Evolutionary conservation across 1,140 invertebrate genomes (phyloP).

Genomic region (Colletes latitarsis): DNA sequence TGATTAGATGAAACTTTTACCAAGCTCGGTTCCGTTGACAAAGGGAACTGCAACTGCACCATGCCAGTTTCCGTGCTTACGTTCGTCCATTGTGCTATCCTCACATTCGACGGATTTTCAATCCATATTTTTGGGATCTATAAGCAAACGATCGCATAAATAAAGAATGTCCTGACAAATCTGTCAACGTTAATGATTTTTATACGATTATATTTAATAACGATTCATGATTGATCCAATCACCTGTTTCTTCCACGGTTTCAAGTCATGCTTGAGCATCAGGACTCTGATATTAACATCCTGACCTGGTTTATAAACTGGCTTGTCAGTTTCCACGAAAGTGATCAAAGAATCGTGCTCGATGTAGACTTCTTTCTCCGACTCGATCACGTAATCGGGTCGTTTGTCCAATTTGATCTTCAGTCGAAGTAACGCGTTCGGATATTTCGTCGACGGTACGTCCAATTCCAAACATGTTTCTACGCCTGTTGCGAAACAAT

Average conservation of each 20-base stretch:
- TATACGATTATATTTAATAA: not conserved
- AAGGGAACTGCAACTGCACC: conserved; percentile 81
- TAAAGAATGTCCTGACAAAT: not conserved
- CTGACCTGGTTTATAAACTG: conserved; percentile 85
- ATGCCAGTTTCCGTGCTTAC: conserved; percentile 81
- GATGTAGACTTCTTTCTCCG: conserved; percentile 77
- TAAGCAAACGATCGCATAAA: not conserved
- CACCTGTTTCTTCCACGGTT: conserved; percentile 79
- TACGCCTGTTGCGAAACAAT: conserved; percentile 59
- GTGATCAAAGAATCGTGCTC: conserved; percentile 80
- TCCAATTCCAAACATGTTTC: conserved; percentile 76
- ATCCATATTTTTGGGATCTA: conserved; percentile 84
- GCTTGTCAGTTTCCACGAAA: conserved; percentile 82
- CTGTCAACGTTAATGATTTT: not conserved
- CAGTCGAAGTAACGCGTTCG: conserved; percentile 78
- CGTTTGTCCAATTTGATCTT: conserved; percentile 81
- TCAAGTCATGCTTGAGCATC: conserved; percentile 80
- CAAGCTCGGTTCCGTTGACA: conserved; percentile 82
- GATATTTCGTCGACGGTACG: conserved; percentile 73
- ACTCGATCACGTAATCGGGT: conserved; percentile 79
- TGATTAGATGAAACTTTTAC: conserved; percentile 67
- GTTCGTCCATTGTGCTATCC: conserved; percentile 84
- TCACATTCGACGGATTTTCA: conserved; percentile 82
- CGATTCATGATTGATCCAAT: not conserved
- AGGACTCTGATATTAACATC: conserved; percentile 82